Evolutionary conservation across 2,797 vertebrate species (phyloP).

Genomic region (Onychomys torridus): DNA sequence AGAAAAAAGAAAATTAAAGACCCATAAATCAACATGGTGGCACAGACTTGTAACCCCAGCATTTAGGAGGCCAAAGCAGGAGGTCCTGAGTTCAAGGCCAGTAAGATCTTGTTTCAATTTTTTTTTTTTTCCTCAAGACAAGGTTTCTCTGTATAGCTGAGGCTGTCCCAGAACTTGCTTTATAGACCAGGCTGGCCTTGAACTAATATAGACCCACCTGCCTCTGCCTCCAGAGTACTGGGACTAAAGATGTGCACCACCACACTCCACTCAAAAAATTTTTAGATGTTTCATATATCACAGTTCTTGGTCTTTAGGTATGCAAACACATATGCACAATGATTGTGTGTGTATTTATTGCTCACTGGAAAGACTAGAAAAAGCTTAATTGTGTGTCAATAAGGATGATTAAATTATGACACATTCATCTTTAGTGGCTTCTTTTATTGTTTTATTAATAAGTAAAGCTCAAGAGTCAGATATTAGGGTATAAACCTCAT

Average conservation of each 20-base stretch:
- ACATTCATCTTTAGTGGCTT: background rate
- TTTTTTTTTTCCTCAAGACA: background rate
- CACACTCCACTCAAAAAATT: too few relatives aligned
- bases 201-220: background rate
- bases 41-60: background rate
- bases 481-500: too few relatives aligned
- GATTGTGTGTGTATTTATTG: background rate
- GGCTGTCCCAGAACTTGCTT: background rate
- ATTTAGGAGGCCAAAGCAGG: background rate
- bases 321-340: background rate
- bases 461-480: too few relatives aligned
- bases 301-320: background rate
- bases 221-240: background rate
- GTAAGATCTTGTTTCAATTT: background rate
- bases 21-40: background rate
- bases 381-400: constrained; percentile 5
- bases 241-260: background rate
- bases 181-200: background rate
- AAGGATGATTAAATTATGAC: background rate
- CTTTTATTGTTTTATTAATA: too few relatives aligned
- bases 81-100: background rate
- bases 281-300: background rate
- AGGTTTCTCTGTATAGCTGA: background rate
- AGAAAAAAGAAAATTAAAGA: background rate
- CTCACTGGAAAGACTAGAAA: background rate